These are phyloP conservation scores for Hucho hucho DNA, from an alignment of 2,113 vertebrate species.

Conservation along the genomic window DNA sequence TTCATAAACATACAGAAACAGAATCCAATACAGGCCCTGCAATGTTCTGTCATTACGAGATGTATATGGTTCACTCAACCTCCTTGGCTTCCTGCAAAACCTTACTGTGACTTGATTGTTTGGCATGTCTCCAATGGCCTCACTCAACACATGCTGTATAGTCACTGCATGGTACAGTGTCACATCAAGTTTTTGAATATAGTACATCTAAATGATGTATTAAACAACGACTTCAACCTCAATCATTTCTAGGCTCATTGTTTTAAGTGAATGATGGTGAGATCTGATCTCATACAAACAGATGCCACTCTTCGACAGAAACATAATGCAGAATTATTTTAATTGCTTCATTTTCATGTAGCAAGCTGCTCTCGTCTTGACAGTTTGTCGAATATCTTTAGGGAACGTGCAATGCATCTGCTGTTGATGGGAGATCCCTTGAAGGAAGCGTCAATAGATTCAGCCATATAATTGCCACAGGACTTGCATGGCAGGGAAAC, in stretches of 20 bases:
- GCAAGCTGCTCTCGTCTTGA: conserved; percentile 44
- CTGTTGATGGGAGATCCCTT: conserved; percentile 46
- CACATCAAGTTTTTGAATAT: neutral
- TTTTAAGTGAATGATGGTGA: conserved; percentile 14
- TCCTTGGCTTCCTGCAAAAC: conserved; percentile 20
- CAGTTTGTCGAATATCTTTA: conserved; percentile 52
- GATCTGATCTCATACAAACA: conserved; percentile 26
- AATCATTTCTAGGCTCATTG: conserved; percentile 10
- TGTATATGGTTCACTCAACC: conserved; percentile 15
- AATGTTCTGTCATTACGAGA: conserved; percentile 37
- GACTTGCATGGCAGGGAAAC: conserved; percentile 43
- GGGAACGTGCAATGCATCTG: conserved; percentile 55
- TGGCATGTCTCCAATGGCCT: neutral
- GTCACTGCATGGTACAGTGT: neutral
- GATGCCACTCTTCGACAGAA: conserved; percentile 37
- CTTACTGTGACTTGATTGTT: conserved; percentile 2
- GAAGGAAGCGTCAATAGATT: conserved; percentile 58
- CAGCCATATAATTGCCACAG: conserved; percentile 53
- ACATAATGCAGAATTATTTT: conserved; percentile 60
- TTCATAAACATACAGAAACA: conserved; percentile 42
- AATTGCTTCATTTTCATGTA: conserved; percentile 56
- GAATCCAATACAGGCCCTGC: conserved; percentile 27
- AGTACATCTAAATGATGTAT: conserved; percentile 23
- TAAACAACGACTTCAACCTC: conserved; percentile 10
- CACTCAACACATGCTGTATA: neutral